These are phyloP conservation scores for Macquaria ambigua DNA, from an alignment of 2,113 vertebrate species.

Conservation along the genomic window DNA sequence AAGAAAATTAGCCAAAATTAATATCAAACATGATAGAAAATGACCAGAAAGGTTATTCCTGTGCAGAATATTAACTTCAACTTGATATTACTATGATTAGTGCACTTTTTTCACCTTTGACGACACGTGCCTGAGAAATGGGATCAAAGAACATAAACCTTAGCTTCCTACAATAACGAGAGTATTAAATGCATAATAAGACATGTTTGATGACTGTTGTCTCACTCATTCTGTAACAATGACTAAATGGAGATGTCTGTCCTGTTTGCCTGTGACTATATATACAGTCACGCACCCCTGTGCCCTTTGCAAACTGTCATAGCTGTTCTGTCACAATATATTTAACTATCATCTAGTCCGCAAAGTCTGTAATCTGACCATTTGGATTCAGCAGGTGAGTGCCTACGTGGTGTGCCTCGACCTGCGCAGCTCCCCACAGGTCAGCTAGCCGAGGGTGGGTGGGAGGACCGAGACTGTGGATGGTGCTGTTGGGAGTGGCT, in stretches of 20 bases:
- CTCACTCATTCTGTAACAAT: not conserved
- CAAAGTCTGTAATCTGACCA: slow-evolving; percentile 9
- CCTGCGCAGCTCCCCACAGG: slow-evolving; percentile 88
- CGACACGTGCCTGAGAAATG: slow-evolving; percentile 7
- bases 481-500: slow-evolving; percentile 87
- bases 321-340: slow-evolving; percentile 11
- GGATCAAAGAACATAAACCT: slow-evolving; percentile 21
- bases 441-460: slow-evolving; percentile 89
- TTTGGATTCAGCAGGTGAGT: slow-evolving; percentile 55
- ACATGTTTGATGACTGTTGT: slow-evolving; percentile 7
- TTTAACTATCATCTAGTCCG: slow-evolving; percentile 36
- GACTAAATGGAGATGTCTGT: slow-evolving; percentile 16
- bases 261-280: slow-evolving; percentile 12
- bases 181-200: not conserved
- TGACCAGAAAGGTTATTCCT: not conserved
- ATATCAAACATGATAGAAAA: slow-evolving; percentile 12
- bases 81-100: not conserved
- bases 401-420: slow-evolving; percentile 82
- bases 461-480: slow-evolving; percentile 86
- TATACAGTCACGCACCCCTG: not conserved
- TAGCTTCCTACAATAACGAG: slow-evolving; percentile 15
- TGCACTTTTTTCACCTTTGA: not conserved
- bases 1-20: slow-evolving; percentile 32
- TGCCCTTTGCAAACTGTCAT: slow-evolving; percentile 33
- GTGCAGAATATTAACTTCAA: not conserved